Base-by-base conservation (phyloP, 2,797 vertebrate species). In the Leptatherina wallacei region DNA sequence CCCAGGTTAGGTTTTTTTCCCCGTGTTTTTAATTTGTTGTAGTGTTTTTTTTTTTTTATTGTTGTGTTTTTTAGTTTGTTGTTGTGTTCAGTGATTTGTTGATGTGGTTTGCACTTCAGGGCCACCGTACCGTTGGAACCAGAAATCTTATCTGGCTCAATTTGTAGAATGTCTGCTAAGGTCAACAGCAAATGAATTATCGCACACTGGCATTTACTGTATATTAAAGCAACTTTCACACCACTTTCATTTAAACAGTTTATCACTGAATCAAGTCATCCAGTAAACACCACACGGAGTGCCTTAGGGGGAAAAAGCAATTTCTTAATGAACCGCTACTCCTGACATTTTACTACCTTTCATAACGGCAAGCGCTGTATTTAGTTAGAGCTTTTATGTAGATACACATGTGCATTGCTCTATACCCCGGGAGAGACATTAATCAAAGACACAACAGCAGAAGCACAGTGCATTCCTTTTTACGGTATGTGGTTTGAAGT, bases 291-390 rank as follows among this genome's bases (percentile, higher is more conserved):
- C 69, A 62, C 69, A 44, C 35, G 10, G 29, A 79, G 65, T 38
- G 61, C 64, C 75, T 24, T 8, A 8, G 36, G 3, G 10, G 56
- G 33, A 1, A 42, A 62, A 55, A 59, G 22, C 67, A 36, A 10
- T 71, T 27, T 70, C 62, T 32, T 70, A 52, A 77, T 62, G 64
- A 71, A 75, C 61, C 42, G 65, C 59, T 47, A 47, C 64, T 64
- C 64, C 54, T 73, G 75, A 78, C 74, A 81, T 82, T 87, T 83
- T 27, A 73, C 29, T 18, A 6, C 54, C 69, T 20, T 38, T 59
- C 40, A 58, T 58, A 42, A 0, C 8, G n/a, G 42, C 44, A 47
- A 47, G 44, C 7, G 24, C 14, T 3, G 10, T 4, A 35, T 1
- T 3, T 40, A 33, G 36, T 1, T 4, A 1, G 4, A 2, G 27